A percentile compares a stretch with the other conserved stretches of the same genome.
phyloP scores from a whole-genome alignment of 2,888 invertebrate genomes.

The Hermaeophaga mercurialis region DNA sequence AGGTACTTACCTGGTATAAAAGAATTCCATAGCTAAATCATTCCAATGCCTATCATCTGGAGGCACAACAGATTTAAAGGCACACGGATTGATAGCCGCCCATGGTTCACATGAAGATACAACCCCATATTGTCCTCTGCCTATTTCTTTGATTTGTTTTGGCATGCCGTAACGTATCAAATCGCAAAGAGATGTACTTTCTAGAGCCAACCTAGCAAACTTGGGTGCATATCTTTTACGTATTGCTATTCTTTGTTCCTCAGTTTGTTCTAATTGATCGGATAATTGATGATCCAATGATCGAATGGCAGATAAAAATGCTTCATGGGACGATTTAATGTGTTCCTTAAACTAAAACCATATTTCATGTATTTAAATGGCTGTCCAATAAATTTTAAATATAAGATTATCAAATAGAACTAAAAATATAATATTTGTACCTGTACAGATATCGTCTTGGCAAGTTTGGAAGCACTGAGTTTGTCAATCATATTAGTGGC shows the following conservation, averaged over 20 bases:
- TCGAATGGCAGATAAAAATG: conserved; percentile 74
- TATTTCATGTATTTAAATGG: too few relatives aligned
- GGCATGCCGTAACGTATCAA: conserved; percentile 75
- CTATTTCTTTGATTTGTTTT: conserved; percentile 69
- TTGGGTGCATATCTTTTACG: conserved; percentile 80
- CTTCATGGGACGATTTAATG: conserved; percentile 76
- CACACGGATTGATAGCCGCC: conserved; percentile 75
- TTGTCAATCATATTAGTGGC: conserved; percentile 72
- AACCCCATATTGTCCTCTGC: conserved; percentile 88
- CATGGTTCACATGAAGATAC: conserved; percentile 82
- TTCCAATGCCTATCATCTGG: conserved; percentile 89
- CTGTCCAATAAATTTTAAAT: neutral
- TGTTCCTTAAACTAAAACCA: conserved; percentile 71
- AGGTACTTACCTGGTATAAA: conserved; percentile 73
- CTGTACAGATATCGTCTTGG: conserved; percentile 71
- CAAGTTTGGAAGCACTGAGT: conserved; percentile 71
- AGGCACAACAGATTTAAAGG: conserved; percentile 86
- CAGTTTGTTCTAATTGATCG: conserved; percentile 76
- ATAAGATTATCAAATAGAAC: neutral
- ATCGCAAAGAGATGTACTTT: conserved; percentile 83
- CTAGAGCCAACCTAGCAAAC: conserved; percentile 79
- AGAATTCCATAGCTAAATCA: conserved; percentile 90
- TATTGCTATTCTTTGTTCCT: conserved; percentile 76
- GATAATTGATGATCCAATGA: conserved; percentile 73
- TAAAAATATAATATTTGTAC: conserved; percentile 49